Conservation (phyloP, 2,113 vertebrate species). For the Datnioides undecimradiatus region DNA sequence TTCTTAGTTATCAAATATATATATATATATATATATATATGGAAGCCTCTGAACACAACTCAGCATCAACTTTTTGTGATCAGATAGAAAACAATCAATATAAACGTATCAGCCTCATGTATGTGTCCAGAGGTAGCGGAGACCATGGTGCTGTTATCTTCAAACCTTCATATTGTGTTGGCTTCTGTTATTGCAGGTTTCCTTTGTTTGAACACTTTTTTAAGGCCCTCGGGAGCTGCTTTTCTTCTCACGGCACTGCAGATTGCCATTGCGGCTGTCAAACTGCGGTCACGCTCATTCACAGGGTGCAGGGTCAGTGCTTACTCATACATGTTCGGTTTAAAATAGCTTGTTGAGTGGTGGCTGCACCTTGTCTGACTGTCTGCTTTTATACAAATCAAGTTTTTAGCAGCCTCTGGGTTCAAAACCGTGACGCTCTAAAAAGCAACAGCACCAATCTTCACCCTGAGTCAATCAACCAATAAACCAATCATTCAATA, state of each 20-base stretch:
- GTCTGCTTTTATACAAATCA: not conserved
- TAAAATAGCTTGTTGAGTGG: slow-evolving; percentile 9
- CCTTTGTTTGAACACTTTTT: slow-evolving; percentile 8
- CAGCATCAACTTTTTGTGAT: not conserved
- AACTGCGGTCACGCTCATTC: not conserved
- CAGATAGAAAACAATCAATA: slow-evolving; percentile 16
- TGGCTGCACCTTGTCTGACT: not conserved
- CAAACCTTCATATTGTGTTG: not conserved
- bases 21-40: too few species aligned
- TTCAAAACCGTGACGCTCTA: not conserved
- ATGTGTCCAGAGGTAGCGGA: slow-evolving; percentile 1
- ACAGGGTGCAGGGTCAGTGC: not conserved
- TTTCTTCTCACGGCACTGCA: not conserved
- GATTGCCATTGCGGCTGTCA: not conserved
- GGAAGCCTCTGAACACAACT: slow-evolving; percentile 4
- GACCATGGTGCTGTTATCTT: slow-evolving; percentile 1
- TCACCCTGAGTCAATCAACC: not conserved
- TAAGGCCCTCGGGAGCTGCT: not conserved
- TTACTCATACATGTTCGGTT: not conserved
- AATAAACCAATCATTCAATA: not conserved
- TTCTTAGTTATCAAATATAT: slow-evolving; percentile 43
- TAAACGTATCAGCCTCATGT: not conserved
- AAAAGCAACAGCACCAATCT: not conserved
- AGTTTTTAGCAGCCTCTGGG: not conserved
- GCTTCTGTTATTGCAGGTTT: not conserved